Evolutionary conservation across 2,797 vertebrate species (phyloP).

Genomic region (Lutjanus argentimaculatus): DNA sequence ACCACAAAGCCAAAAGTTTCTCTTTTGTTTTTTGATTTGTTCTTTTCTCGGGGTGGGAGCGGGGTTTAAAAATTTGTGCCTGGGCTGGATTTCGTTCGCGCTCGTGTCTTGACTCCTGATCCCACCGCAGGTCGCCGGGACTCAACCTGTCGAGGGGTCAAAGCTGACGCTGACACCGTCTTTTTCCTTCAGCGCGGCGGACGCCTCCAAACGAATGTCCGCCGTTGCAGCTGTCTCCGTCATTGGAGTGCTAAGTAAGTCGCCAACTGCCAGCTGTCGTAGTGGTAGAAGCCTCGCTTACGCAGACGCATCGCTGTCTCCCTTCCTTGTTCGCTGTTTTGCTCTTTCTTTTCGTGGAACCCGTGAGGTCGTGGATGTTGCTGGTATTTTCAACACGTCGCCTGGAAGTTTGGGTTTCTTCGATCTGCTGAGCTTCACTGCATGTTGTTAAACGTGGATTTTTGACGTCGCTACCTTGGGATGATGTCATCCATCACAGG

Average conservation of each 20-base stretch:
- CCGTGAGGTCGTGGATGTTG: neutral
- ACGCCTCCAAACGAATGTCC: neutral
- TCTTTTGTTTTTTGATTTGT: neutral
- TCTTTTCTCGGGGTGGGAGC: constrained; percentile 13
- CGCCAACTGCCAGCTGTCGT: constrained; percentile 45
- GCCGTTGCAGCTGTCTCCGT: neutral
- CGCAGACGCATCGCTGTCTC: constrained; percentile 26
- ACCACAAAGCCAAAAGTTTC: constrained; percentile 67
- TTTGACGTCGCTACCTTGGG: neutral
- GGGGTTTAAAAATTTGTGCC: constrained; percentile 60
- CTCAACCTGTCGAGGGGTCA: constrained; percentile 24
- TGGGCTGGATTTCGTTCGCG: constrained; percentile 62
- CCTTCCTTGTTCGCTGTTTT: neutral
- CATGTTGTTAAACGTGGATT: constrained; percentile 42
- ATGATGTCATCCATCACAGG: neutral
- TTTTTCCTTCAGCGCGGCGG: neutral
- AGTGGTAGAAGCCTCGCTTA: constrained; percentile 57
- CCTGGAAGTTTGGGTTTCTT: neutral
- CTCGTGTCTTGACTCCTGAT: constrained; percentile 58
- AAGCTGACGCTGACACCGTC: constrained; percentile 20
- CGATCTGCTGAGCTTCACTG: constrained; percentile 39
- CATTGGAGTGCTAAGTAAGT: constrained; percentile 34
- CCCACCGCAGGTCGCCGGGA: constrained; percentile 21
- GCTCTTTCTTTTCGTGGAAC: neutral
- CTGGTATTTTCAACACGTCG: neutral